Base-by-base conservation (phyloP, 2,888 invertebrate species). In the Oscheius sp. region DNA sequence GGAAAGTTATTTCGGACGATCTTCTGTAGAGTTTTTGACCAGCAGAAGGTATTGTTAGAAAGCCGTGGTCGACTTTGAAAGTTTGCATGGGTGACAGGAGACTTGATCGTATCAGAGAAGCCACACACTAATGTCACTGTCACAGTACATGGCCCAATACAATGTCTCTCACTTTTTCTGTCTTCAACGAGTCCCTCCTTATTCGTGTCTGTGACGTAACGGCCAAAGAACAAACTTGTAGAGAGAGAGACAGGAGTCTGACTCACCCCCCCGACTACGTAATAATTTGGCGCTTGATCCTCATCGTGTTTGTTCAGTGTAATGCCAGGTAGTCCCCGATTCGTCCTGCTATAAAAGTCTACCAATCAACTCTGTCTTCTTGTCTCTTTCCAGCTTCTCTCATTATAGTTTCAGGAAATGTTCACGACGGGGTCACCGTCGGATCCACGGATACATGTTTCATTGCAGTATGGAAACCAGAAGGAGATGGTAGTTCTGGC, bases 391-490 rank as follows among this genome's bases (percentile, higher is more conserved):
- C 13, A 55, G 9, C 21, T 21, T 21, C 21, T 21, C 21, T 21
- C 21, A 55, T 55, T 9, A 55, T 55, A 21, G 9, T 21, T 55
- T 2, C 32, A 32, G 29, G 3, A 55, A 21, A 73, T 73, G 73
- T 63, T 63, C 50, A 29, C 70, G 42, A 37, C 48, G 55, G 65
- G 42, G 2, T 47, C 58, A n/a, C 33, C 62, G n/a, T 62, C 73
- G 29, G 73, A 73, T 37, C 73, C 73, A 10, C 73, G 73, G 42
- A 74, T 74, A 32, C 65, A 68, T 55, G 58, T 74, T 13, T 58
- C 74, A 3, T 58, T 74, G 13, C 74, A 74, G 57, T 74, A 74
- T 50, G 74, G 74, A 1, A 74, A 74, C 35, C 48, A 68, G 7
- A 66, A 58, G 35, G 74, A 74, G 50, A 66, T 68, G 58, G 59